Evolutionary conservation across 2,113 vertebrate species (phyloP).

Genomic region (Riparia riparia): DNA sequence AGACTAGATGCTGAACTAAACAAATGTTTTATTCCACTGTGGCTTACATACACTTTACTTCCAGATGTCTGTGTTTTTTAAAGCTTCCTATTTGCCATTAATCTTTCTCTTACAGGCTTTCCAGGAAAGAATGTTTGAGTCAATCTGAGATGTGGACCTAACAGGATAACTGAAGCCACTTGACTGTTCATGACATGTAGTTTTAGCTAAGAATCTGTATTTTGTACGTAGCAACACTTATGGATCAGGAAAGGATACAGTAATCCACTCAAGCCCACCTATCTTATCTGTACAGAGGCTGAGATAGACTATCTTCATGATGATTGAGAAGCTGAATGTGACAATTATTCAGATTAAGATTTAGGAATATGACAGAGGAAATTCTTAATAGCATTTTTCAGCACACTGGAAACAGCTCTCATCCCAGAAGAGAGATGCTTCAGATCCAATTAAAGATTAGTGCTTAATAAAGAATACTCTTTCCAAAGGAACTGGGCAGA

Average conservation of each 20-base stretch:
- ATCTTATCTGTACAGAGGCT: neutral
- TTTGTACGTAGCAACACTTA: neutral
- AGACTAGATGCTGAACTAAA: slow-evolving; percentile 50
- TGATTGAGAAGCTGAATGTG: neutral
- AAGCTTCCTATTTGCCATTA: slow-evolving; percentile 49
- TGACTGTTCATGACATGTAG: neutral
- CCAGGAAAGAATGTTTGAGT: slow-evolving; percentile 4
- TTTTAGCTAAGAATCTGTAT: neutral
- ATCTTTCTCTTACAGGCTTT: slow-evolving; percentile 45
- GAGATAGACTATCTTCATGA: neutral
- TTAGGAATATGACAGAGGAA: neutral
- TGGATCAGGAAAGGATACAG: neutral
- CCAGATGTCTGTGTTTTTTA: slow-evolving; percentile 62
- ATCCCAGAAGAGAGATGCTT: neutral
- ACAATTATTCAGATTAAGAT: slow-evolving; percentile 9
- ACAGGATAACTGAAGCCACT: slow-evolving; percentile 8
- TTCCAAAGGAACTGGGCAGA: neutral
- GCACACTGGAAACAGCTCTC: neutral
- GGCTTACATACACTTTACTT: slow-evolving; percentile 45
- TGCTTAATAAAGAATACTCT: neutral
- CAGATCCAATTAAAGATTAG: slow-evolving; percentile 26
- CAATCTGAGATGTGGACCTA: slow-evolving; percentile 11
- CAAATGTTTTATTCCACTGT: slow-evolving; percentile 53
- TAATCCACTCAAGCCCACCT: neutral
- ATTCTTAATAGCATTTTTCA: neutral